Conservation (phyloP, 2,113 vertebrate species). For the Nestor notabilis region DNA sequence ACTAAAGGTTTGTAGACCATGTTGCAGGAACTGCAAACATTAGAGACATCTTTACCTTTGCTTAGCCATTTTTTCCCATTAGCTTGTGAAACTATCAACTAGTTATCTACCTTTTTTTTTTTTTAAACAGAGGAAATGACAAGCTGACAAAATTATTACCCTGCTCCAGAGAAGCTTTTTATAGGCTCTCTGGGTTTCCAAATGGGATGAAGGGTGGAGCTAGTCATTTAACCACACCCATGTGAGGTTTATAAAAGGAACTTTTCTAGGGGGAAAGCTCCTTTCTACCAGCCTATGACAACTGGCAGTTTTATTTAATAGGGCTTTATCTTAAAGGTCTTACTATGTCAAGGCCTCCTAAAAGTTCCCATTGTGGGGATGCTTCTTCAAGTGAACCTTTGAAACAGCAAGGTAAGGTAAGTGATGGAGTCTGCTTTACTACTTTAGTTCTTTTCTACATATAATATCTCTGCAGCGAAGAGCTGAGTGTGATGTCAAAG, state of each 20-base stretch:
- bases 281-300: neutral
- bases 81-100: neutral
- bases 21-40: neutral
- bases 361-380: neutral
- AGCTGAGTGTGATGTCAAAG: neutral
- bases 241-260: conserved; percentile 34
- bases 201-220: conserved; percentile 41
- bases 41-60: neutral
- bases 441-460: neutral
- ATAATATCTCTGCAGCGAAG: neutral
- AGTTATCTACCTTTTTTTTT: neutral
- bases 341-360: neutral
- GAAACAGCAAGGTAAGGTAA: conserved; percentile 52
- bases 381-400: neutral
- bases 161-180: neutral
- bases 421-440: neutral
- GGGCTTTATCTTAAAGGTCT: neutral
- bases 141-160: neutral
- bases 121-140: neutral
- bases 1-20: neutral
- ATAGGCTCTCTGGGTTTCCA: neutral
- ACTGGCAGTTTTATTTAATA: neutral
- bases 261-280: neutral
- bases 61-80: neutral
- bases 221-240: conserved; percentile 34